Evolutionary conservation across 2,113 vertebrate species (phyloP), one percentile per base, ranked within the genome.

Genomic region (Illadopsis cleaveri): DNA sequence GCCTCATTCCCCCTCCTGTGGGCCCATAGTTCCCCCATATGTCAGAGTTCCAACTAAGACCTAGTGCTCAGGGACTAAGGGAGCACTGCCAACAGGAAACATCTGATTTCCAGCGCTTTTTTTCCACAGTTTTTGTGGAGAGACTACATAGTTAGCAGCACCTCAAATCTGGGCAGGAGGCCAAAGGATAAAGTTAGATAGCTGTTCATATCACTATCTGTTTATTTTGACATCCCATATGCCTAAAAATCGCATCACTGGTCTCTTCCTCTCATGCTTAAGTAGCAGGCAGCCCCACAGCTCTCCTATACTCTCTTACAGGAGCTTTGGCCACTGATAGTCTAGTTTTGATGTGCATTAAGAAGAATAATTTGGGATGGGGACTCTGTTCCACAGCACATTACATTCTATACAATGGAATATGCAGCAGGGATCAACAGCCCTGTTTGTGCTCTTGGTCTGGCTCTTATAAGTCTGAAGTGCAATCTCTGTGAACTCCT

Each of bases 1-100:
- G 27, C 37, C n/a, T 78, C 0, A 0, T 50, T 69, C 9, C 6
- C 8, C 15, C 3, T 85, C 35, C 23, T 21, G 28, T 45, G 18
- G 42, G 2, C 33, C 31, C 47, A 18, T 11, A 62, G 47, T 11
- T 5, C 4, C 7, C 8, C 2, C 13, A 17, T 17, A 5, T 8
- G 13, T 72, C 40, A 18, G 51, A 70, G 23, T 71, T 92, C 38
- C 82, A 86, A 1, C 51, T 19, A 38, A 44, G 69, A 62, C 33
- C 25, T 35, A 8, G 40, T 38, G n/a, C 30, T 37, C 2, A 0
- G 33, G 51, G 56, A 33, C 48, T 66, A 57, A 54, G 30, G 51
- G 33, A 71, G 14, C 4, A 1, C 35, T 75, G 51, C 65, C 70
- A 82, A 58, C 16, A 75, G 53, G 53, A 77, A 82, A 66, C 28